Evolutionary conservation across 2,113 vertebrate genomes (phyloP), one percentile per base, ranked within the genome.

Genomic region (Conger conger): DNA sequence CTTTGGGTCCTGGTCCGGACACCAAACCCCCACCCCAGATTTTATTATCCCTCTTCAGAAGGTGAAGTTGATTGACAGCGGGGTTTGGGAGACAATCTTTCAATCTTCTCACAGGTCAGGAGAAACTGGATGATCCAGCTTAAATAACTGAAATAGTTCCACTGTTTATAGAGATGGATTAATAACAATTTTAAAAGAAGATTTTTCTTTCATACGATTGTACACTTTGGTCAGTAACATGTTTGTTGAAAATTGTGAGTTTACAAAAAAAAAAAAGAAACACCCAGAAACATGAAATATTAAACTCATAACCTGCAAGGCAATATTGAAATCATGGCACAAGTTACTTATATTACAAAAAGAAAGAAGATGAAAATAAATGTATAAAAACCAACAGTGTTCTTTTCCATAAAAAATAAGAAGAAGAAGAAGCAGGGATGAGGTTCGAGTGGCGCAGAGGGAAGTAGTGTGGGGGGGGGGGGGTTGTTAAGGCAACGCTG

Each of bases 401-500:
- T 38, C 20, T 38, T 42, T 73, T 30, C 68, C 6, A 33, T 57
- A 78, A 78, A 79, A 33, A 45, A 80, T 23, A 18, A 50, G 8
- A 33, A 11, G 1, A 63, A 73, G 42, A 73, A 42, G n/a, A n/a
- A n/a, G n/a, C n/a, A n/a, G n/a, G n/a, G n/a, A n/a, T n/a, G n/a
- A n/a, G 81, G 83, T 81, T 88, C 82, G 82, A 86, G 88, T 87
- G 85, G 84, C 86, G 82, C 84, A 77, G 79, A 85, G 87, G 87
- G 89, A 27, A 86, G 76, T 60, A 82, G 82, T 82, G 85, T 13
- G 7, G 7, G 11, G n/a, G n/a, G n/a, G n/a, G n/a, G n/a, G 7
- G 11, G 37, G 45, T 42, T 50, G 83, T 85, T 89, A 88, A 91
- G 87, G 87, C 88, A 89, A 88, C 84, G 86, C 87, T 86, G 88